Conservation (phyloP, 1,140 invertebrate species). For the Branchinecta lynchi region DNA sequence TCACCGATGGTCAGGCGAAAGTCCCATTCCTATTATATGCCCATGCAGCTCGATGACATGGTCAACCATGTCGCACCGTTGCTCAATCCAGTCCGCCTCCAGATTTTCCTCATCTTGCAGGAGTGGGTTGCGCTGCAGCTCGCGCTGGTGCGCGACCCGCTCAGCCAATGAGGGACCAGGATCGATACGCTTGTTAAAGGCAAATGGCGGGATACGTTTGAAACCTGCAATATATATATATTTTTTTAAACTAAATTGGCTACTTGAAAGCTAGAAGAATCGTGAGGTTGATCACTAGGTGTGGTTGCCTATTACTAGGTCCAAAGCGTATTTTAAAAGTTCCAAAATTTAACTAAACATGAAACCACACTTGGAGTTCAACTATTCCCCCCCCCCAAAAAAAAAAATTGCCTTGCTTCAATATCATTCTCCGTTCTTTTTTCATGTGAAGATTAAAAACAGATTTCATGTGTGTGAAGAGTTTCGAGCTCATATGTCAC, state of each 20-base stretch:
- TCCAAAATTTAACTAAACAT: no score
- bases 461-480: no score
- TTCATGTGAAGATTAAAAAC: no score
- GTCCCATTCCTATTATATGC: conserved; percentile 73
- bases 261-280: neutral
- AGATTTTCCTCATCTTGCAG: neutral
- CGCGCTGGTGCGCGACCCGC: conserved; percentile 39
- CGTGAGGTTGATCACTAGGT: no score
- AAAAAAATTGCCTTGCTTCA: no score
- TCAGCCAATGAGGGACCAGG: conserved; percentile 50
- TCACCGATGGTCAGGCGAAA: conserved; percentile 68
- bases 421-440: no score
- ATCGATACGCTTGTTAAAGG: conserved; percentile 50
- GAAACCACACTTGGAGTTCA: no score
- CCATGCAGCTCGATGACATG: conserved; percentile 71
- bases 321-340: no score
- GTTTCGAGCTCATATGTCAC: no score
- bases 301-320: no score
- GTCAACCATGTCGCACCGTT: conserved; percentile 61
- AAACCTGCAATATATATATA: conserved; percentile 41
- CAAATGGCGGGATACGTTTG: conserved; percentile 55
- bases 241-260: neutral
- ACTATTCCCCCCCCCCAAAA: no score
- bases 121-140: neutral
- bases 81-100: conserved; percentile 36